A percentile compares a stretch with the other conserved stretches of the same genome.
phyloP scores from a whole-genome alignment of 2,888 invertebrate genomes.

The Mesopsocus fuscifrons region DNA sequence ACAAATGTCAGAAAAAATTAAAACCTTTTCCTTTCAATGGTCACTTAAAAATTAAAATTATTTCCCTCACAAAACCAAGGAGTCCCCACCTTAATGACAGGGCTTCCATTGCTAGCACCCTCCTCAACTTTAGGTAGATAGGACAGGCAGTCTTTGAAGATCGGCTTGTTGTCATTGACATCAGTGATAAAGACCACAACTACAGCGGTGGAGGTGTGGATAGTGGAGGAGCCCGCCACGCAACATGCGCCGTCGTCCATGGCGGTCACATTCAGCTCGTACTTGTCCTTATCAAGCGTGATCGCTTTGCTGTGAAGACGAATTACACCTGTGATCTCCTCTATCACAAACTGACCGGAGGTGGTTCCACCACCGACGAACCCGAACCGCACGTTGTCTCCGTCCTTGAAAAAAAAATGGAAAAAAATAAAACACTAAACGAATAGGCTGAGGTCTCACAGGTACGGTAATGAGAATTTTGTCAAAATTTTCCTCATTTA shows the following conservation, averaged over 20 bases:
- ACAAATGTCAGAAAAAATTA: too few relatives aligned
- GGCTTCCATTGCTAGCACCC: constrained; percentile 83
- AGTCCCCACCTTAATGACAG: constrained; percentile 59
- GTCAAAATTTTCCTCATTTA: too few relatives aligned
- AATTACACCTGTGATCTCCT: constrained; percentile 88
- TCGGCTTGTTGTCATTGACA: constrained; percentile 92
- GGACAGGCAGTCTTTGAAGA: constrained; percentile 81
- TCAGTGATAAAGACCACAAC: constrained; percentile 94
- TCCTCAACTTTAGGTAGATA: constrained; percentile 90
- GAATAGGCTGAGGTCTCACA: too few relatives aligned
- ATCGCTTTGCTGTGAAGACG: constrained; percentile 74
- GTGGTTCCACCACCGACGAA: constrained; percentile 79
- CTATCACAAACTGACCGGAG: constrained; percentile 86
- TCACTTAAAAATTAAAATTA: too few relatives aligned
- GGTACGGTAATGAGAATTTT: too few relatives aligned
- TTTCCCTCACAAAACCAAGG: too few relatives aligned
- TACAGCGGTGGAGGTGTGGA: constrained; percentile 84
- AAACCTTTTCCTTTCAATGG: too few relatives aligned
- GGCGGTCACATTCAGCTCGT: constrained; percentile 91
- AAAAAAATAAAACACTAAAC: too few relatives aligned
- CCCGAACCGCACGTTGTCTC: constrained; percentile 70
- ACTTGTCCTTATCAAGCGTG: constrained; percentile 77
- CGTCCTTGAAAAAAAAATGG: constrained; percentile 52
- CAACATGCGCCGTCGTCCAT: constrained; percentile 97
- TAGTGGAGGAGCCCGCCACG: constrained; percentile 65